Conservation (phyloP, 1,140 invertebrate species). For the Pentalonia nigronervosa region DNA sequence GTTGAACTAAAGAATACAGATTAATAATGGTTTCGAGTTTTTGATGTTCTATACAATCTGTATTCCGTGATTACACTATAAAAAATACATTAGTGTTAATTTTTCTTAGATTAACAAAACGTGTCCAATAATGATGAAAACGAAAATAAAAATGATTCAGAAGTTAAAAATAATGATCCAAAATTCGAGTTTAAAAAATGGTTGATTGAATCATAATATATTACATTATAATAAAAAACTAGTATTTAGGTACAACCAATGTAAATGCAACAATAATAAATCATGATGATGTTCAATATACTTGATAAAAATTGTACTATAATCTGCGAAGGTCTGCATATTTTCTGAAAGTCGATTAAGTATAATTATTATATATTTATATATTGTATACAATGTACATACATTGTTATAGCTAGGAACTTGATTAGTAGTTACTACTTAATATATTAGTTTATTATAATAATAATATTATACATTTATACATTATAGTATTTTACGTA, state of each 20-base stretch:
- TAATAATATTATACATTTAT: not conserved
- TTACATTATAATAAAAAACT: not conserved
- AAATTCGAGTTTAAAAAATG: not conserved
- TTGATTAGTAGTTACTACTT: not conserved
- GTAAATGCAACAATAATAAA: no score
- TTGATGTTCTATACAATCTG: not conserved
- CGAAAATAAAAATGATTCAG: not conserved
- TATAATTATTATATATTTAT: constrained; percentile 1
- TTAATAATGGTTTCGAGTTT: not conserved
- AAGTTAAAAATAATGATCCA: not conserved
- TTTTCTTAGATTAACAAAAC: not conserved
- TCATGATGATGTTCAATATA: no score
- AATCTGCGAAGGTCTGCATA: not conserved
- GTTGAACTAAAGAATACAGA: not conserved
- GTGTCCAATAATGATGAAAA: not conserved
- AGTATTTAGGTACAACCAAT: not conserved
- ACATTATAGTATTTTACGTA: not conserved
- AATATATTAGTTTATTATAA: no score
- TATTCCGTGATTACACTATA: not conserved
- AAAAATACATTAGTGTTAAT: not conserved
- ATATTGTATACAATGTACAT: not conserved
- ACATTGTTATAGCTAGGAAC: not conserved
- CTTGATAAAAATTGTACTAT: no score
- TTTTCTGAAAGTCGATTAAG: not conserved
- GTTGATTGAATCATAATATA: not conserved